Percentiles rank a stretch among this genome's conserved stretches.
Conservation (phyloP, 30 jellyfish, hydroid and myxozoan species). For the Hydractinia echinata region DNA sequence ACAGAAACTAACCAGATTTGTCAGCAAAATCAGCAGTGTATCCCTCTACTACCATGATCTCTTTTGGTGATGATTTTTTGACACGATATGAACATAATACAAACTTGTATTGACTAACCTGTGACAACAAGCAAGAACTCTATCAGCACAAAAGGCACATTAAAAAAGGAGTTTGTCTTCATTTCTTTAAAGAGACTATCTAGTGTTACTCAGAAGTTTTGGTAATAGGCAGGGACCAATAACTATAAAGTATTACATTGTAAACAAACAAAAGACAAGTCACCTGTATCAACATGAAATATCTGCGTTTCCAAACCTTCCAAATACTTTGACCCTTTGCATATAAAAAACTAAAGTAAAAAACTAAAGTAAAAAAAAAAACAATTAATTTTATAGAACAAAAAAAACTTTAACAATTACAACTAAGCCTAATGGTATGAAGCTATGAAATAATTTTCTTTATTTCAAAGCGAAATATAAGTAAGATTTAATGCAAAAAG, state of each 20-base stretch:
- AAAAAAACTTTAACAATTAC: not conserved
- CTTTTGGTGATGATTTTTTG: conserved; percentile 65
- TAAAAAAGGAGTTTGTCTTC: too few relatives aligned
- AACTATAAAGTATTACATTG: not conserved
- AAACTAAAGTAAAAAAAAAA: not conserved
- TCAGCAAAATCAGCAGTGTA: conserved; percentile 83
- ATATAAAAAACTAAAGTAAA: conserved; percentile 46
- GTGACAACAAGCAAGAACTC: not conserved
- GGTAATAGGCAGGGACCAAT: not conserved
- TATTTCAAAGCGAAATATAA: too few relatives aligned
- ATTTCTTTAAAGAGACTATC: too few relatives aligned
- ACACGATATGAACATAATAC: conserved; percentile 79
- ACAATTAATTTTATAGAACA: not conserved
- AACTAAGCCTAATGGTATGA: too few relatives aligned
- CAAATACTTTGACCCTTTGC: conserved; percentile 82
- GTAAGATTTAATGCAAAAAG: too few relatives aligned
- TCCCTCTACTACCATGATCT: conserved; percentile 76
- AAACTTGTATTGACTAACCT: conserved; percentile 90
- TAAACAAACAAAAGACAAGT: not conserved
- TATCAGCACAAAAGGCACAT: too few relatives aligned
- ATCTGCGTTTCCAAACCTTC: conserved; percentile 85
- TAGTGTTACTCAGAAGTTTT: not conserved
- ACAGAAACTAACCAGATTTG: conserved; percentile 13
- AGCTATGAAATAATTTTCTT: too few relatives aligned
- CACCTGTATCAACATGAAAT: conserved; percentile 86